A percentile compares a stretch with the other conserved stretches of the same genome.
These are phyloP conservation scores for Sinella curviseta DNA, from an alignment of 1,140 invertebrate species.

Conservation along the genomic window DNA sequence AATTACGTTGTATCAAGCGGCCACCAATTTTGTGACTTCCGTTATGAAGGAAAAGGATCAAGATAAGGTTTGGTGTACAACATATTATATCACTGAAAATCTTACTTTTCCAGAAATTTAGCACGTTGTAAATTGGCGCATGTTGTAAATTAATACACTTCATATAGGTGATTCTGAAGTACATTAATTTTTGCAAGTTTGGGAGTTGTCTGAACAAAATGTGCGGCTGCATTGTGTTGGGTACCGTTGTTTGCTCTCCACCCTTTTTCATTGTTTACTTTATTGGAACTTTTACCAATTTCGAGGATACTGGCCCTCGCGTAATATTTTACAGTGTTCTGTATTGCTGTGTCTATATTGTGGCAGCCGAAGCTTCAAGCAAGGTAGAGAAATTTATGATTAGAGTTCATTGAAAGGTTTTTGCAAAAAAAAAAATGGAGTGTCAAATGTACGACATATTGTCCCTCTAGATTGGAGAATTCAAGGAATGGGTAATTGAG, in stretches of 20 bases:
- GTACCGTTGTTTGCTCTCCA: background rate
- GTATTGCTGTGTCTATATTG: background rate
- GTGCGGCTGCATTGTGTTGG: background rate
- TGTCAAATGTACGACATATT: background rate
- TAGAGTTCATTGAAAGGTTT: background rate
- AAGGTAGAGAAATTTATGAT: background rate
- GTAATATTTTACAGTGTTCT: conserved; percentile 2
- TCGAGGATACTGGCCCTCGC: background rate
- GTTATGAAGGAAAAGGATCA: background rate
- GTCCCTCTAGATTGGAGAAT: background rate
- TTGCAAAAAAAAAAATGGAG: background rate
- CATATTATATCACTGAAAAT: too few species aligned
- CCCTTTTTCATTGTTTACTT: conserved; percentile 12
- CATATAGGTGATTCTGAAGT: background rate
- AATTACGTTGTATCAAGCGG: background rate
- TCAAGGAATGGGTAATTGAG: conserved; percentile 13
- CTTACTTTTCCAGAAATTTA: too few species aligned
- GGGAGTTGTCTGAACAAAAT: conserved; percentile 4
- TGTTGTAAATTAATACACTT: background rate
- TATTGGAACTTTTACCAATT: background rate
- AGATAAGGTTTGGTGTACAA: background rate
- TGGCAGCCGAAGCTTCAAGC: background rate
- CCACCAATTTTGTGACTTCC: background rate
- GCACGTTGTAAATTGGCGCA: background rate
- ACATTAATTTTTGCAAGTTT: conserved; percentile 16